Base-by-base conservation (phyloP, 2,113 vertebrate species). In the Macheiramphus alcinus region DNA sequence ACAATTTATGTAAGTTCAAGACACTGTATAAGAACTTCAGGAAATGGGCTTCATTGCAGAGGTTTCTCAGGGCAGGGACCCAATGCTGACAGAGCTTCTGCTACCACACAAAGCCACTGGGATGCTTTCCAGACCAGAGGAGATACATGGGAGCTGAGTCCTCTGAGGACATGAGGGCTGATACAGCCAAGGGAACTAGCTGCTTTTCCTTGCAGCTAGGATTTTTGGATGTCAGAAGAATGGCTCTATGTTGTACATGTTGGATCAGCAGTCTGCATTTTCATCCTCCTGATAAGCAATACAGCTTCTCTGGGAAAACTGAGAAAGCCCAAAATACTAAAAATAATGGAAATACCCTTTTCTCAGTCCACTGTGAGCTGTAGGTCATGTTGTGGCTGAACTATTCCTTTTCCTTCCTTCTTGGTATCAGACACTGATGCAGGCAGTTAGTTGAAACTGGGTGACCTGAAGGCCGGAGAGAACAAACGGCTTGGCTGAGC, bases 51-150 rank as follows among this genome's bases (percentile, higher is more conserved):
- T 72, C 55, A 52, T 36, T 80, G 34, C 48, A 75, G 61, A 80
- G 21, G 38, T 66, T 96, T 87, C 80, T 81, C 88, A 91, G 93
- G 88, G 91, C 83, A 94, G 86, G 22, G 40, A 53, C 88, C 43
- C 68, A 92, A 1, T 45, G 88, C 86, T 95, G 90, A 95, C 80
- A 74, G 72, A 86, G 68, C 72, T 84, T 59, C 88, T 93, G 88
- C 65, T 61, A 23, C 88, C 90, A 93, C 94, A n/a, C 80, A 82
- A 78, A 75, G 43, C 31, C 83, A 8, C 63, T 90, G 86, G 93
- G 86, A 84, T 8, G 1, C 65, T 40, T 84, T 93, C 94, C 88
- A 93, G 89, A 32, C 83, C 91, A 52, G 50, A 26, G 31, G 11
- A 80, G 65, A 78, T 29, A 59, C 68, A 43, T 17, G 43, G 74